Evolutionary conservation across 64 coral and sea anemone genomes (phyloP).

Genomic region (Anthopleura sola): DNA sequence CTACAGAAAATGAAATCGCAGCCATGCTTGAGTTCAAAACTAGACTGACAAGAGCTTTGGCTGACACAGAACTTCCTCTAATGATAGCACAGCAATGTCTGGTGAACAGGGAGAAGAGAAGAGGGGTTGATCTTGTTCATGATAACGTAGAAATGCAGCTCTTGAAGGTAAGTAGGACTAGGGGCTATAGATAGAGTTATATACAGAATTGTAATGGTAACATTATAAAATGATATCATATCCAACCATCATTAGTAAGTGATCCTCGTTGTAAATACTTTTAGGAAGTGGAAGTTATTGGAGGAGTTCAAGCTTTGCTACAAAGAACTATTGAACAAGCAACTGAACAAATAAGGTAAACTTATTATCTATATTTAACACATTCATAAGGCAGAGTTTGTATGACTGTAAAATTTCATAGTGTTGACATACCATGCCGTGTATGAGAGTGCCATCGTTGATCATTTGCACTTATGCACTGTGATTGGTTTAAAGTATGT

Average conservation of each 20-base stretch:
- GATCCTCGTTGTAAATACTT: background rate
- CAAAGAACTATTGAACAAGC: slow-evolving; percentile 96
- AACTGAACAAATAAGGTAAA: slow-evolving; percentile 94
- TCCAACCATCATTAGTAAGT: background rate
- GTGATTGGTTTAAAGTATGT: too few species aligned
- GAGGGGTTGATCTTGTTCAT: slow-evolving; percentile 89
- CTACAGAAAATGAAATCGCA: slow-evolving; percentile 74
- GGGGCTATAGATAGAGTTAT: background rate
- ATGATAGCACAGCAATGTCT: slow-evolving; percentile 97
- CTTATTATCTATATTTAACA: too few species aligned
- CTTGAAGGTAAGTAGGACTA: slow-evolving; percentile 54
- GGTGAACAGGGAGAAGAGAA: slow-evolving; percentile 79
- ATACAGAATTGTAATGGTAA: background rate
- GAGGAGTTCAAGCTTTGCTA: slow-evolving; percentile 91
- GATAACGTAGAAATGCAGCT: slow-evolving; percentile 99
- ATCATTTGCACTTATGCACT: too few species aligned
- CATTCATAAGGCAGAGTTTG: too few species aligned
- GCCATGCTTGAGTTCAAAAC: slow-evolving; percentile 78
- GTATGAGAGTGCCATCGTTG: too few species aligned
- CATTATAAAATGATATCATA: background rate
- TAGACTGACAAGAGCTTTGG: slow-evolving; percentile 72
- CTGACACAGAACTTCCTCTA: slow-evolving; percentile 83
- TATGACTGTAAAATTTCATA: too few species aligned
- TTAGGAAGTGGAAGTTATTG: slow-evolving; percentile 95
- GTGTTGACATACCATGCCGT: too few species aligned